Conservation (phyloP, 1,140 invertebrate species). For the Mactra quadrangularis region DNA sequence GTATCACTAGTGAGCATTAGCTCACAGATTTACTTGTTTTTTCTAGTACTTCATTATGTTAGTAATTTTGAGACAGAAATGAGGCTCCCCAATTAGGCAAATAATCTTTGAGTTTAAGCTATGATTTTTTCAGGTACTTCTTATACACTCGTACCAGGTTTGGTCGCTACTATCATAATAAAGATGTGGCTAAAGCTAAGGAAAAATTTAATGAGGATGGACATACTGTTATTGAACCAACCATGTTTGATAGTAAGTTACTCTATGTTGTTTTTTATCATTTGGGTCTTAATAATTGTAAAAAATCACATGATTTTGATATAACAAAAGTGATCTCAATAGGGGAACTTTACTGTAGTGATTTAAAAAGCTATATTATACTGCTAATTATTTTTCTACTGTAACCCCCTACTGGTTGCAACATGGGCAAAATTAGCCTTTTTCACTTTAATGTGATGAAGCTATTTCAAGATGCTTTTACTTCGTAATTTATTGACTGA, state of each 20-base stretch:
- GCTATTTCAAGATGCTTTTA: too few species aligned
- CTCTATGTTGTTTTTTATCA: neutral
- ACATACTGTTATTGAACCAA: constrained; percentile 62
- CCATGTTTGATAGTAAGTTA: constrained; percentile 64
- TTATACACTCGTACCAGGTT: constrained; percentile 65
- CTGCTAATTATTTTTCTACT: neutral
- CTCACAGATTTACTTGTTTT: neutral
- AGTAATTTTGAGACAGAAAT: too few species aligned
- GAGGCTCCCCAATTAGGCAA: neutral
- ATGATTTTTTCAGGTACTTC: constrained; percentile 64
- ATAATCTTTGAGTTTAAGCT: neutral
- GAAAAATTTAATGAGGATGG: constrained; percentile 64
- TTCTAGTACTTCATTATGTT: too few species aligned
- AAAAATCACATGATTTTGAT: too few species aligned
- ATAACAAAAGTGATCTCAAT: too few species aligned
- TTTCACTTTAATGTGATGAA: too few species aligned
- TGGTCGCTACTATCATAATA: constrained; percentile 61
- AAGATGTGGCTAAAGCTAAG: constrained; percentile 60
- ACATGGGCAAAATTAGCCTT: too few species aligned
- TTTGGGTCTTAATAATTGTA: too few species aligned
- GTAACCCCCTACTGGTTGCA: too few species aligned
- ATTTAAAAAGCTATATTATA: neutral
- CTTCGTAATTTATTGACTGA: too few species aligned
- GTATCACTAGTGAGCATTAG: too few species aligned
- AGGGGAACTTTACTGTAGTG: too few species aligned